phyloP scores from a whole-genome alignment of 2,797 vertebrate species.

The Enteromius fasciolatus region DNA sequence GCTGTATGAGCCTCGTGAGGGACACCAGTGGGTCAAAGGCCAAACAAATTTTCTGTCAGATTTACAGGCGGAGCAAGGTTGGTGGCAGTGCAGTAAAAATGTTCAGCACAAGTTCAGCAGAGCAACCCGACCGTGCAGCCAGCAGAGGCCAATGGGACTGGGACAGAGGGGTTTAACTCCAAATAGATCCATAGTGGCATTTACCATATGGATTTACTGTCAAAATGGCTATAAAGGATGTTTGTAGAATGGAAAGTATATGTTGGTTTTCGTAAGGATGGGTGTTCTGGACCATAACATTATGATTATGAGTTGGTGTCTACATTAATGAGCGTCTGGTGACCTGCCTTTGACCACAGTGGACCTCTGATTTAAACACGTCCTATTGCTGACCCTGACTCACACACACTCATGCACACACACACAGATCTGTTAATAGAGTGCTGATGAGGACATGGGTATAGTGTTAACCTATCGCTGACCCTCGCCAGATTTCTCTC shows the following conservation, averaged over 20 bases:
- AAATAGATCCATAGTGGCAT: slow-evolving; percentile 32
- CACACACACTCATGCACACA: slow-evolving; percentile 43
- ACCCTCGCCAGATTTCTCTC: slow-evolving; percentile 51
- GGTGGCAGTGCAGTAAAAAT: slow-evolving; percentile 73
- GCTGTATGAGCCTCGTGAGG: slow-evolving; percentile 68
- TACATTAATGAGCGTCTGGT: slow-evolving; percentile 37
- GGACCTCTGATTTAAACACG: slow-evolving; percentile 57
- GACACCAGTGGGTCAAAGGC: slow-evolving; percentile 80
- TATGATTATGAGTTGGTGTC: slow-evolving; percentile 48
- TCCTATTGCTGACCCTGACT: slow-evolving; percentile 53
- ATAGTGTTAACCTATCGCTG: slow-evolving; percentile 56
- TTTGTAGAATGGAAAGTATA: neutral
- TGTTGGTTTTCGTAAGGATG: slow-evolving; percentile 1
- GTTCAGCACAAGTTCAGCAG: slow-evolving; percentile 63
- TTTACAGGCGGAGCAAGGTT: slow-evolving; percentile 79
- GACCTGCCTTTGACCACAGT: slow-evolving; percentile 54
- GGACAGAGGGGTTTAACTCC: slow-evolving; percentile 26
- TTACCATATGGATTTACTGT: slow-evolving; percentile 39
- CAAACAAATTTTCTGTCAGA: slow-evolving; percentile 89
- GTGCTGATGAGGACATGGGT: slow-evolving; percentile 58
- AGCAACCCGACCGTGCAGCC: slow-evolving; percentile 35
- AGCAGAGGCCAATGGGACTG: slow-evolving; percentile 7
- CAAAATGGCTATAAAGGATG: slow-evolving; percentile 32
- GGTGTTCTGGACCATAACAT: slow-evolving; percentile 29
- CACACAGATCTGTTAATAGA: slow-evolving; percentile 56